Conservation (phyloP, 2,888 invertebrate genomes). For the Pomacea canaliculata region DNA sequence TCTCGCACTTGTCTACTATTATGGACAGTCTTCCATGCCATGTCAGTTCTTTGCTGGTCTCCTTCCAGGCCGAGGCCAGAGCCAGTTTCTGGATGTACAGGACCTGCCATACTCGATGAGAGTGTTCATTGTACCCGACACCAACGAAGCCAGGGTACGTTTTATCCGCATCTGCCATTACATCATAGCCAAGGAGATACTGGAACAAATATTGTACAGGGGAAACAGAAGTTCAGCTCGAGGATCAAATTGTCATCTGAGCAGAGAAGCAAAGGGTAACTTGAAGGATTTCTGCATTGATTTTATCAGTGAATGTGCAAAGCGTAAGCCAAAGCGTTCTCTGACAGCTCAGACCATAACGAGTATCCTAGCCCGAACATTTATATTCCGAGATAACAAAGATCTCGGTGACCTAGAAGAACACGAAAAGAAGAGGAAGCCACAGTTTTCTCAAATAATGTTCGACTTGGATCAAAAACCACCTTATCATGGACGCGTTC, state of each 20-base stretch:
- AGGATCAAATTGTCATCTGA: slow-evolving; percentile 19
- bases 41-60: slow-evolving; percentile 38
- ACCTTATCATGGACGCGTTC: slow-evolving; percentile 39
- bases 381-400: slow-evolving; percentile 42
- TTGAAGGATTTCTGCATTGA: slow-evolving; percentile 34
- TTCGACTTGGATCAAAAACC: slow-evolving; percentile 39
- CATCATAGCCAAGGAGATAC: slow-evolving; percentile 42
- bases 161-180: slow-evolving; percentile 41
- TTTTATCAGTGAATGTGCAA: slow-evolving; percentile 39
- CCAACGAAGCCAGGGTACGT: slow-evolving; percentile 29
- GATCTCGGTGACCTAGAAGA: slow-evolving; percentile 36
- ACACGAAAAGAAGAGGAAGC: slow-evolving; percentile 27
- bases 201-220: slow-evolving; percentile 21
- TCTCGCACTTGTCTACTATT: slow-evolving; percentile 41
- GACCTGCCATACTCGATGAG: slow-evolving; percentile 33
- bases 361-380: slow-evolving; percentile 39
- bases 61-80: slow-evolving; percentile 25
- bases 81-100: slow-evolving; percentile 29
- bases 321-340: slow-evolving; percentile 33
- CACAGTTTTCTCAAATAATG: slow-evolving; percentile 38
- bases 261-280: slow-evolving; percentile 32
- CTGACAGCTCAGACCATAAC: slow-evolving; percentile 27
- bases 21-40: slow-evolving; percentile 40
- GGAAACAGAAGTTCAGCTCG: background rate
- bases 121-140: slow-evolving; percentile 35